Evolutionary conservation across 1,140 invertebrate genomes (phyloP).

Genomic region (Capitella teleta): DNA sequence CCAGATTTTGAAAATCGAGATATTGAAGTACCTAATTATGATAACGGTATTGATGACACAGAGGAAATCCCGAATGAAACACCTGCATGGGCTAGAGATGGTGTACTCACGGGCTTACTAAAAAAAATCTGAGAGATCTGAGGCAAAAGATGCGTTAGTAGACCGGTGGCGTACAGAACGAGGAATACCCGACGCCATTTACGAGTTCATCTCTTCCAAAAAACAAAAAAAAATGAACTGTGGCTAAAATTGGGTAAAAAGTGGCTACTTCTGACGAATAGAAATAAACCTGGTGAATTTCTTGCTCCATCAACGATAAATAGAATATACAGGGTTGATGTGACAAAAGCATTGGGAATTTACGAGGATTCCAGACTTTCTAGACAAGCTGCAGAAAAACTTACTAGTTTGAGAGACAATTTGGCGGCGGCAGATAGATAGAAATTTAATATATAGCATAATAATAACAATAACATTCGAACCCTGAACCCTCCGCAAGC

Average conservation of each 20-base stretch:
- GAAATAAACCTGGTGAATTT: not conserved
- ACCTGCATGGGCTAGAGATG: not conserved
- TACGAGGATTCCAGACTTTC: no score
- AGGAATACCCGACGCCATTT: no score
- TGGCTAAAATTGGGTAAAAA: not conserved
- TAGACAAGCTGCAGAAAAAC: no score
- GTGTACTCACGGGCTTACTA: not conserved
- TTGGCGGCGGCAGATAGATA: no score
- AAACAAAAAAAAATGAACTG: not conserved
- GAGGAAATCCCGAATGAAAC: not conserved
- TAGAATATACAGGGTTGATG: no score
- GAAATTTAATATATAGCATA: no score
- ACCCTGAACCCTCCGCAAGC: no score
- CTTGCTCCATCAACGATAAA: not conserved
- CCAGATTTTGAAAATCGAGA: no score
- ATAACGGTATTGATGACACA: not conserved
- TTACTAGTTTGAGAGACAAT: no score
- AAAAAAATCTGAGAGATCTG: not conserved
- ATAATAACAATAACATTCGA: no score
- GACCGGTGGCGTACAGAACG: not conserved
- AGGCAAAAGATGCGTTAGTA: not conserved
- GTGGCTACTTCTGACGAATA: not conserved
- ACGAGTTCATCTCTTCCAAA: no score
- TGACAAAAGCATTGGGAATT: no score
- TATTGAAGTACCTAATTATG: not conserved